Evolutionary conservation across 2,797 vertebrate species (phyloP).

Genomic region (Rhabdophis nuchalis): DNA sequence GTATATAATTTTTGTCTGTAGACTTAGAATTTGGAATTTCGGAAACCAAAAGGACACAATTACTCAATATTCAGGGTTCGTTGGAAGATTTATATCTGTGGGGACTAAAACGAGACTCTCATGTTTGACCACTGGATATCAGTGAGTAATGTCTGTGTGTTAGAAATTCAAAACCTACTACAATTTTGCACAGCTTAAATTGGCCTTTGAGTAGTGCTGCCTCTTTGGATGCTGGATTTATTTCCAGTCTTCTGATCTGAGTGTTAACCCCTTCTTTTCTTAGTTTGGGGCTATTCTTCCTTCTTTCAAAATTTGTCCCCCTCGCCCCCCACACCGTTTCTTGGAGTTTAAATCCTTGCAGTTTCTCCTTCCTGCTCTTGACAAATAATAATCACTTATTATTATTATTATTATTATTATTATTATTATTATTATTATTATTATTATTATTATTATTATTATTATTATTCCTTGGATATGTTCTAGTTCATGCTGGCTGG

Average conservation of each 20-base stretch:
- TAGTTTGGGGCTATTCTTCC: background rate
- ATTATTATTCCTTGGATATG: background rate
- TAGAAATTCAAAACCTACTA: background rate
- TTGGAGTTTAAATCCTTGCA: background rate
- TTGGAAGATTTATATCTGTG: background rate
- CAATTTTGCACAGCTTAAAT: background rate
- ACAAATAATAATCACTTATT: background rate
- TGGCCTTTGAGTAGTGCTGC: background rate
- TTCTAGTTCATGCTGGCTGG: too few species aligned
- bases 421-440: too few species aligned
- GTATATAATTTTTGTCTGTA: background rate
- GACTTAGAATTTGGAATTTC: background rate
- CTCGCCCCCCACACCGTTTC: background rate
- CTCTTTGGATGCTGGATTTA: background rate
- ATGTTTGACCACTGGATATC: background rate
- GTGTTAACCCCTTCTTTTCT: background rate
- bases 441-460: too few species aligned
- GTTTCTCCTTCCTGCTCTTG: background rate
- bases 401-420: too few species aligned
- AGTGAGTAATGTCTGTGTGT: background rate
- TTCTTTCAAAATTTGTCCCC: background rate
- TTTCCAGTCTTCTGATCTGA: background rate
- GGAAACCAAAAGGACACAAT: background rate
- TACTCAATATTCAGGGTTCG: background rate
- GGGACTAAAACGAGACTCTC: background rate